Conservation (phyloP, 2,797 vertebrate genomes). For the Malacoraja senta region DNA sequence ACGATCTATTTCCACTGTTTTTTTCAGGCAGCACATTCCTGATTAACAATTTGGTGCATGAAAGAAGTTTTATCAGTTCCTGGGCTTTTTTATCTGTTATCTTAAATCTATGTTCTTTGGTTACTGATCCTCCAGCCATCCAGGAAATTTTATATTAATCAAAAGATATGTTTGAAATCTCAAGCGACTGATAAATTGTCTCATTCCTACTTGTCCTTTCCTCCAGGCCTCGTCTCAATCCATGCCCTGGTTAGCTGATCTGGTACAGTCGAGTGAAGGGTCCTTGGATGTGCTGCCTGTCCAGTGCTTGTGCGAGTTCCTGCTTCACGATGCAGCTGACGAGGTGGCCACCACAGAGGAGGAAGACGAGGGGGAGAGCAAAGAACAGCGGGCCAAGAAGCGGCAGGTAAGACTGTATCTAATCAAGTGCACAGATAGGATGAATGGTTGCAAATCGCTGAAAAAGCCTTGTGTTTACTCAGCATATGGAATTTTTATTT, state of each 20-base stretch:
- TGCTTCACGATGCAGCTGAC: slow-evolving; percentile 88
- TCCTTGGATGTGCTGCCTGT: slow-evolving; percentile 93
- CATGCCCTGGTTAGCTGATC: slow-evolving; percentile 95
- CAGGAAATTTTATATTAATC: not conserved
- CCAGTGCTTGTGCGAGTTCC: slow-evolving; percentile 94
- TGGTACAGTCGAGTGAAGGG: slow-evolving; percentile 94
- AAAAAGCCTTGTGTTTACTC: not conserved
- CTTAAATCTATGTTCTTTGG: not conserved
- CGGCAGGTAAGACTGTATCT: slow-evolving; percentile 62
- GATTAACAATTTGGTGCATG: not conserved
- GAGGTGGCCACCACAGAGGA: slow-evolving; percentile 72
- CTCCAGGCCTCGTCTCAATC: slow-evolving; percentile 89
- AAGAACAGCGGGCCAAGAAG: slow-evolving; percentile 86
- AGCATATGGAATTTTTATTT: no score
- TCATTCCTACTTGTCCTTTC: not conserved
- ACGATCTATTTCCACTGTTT: not conserved
- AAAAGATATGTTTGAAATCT: not conserved
- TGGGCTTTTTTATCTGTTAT: not conserved
- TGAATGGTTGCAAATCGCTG: not conserved
- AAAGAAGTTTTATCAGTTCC: not conserved
- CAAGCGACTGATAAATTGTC: not conserved
- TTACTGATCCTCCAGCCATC: not conserved
- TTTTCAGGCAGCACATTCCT: not conserved
- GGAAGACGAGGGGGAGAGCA: slow-evolving; percentile 88
- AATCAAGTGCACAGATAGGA: no score